A percentile compares a stretch with the other conserved stretches of the same genome.
phyloP scores from a whole-genome alignment of 2,113 vertebrate species.

The Apteryx mantelli region DNA sequence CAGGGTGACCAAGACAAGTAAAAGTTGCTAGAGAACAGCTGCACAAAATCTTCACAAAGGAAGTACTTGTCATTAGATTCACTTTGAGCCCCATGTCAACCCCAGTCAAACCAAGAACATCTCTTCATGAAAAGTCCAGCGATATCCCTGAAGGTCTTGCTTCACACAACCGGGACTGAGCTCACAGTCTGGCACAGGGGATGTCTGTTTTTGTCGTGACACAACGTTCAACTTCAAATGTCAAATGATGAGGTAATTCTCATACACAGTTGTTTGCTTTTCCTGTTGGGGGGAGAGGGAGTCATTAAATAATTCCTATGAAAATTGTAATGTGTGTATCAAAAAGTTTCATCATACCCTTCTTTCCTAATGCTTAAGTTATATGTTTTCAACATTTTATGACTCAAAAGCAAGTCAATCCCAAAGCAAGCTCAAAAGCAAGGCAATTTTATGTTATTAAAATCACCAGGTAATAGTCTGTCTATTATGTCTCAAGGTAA shows the following conservation, averaged over 20 bases:
- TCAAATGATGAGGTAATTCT: conserved; percentile 20
- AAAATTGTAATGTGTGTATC: background rate
- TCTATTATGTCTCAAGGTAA: background rate
- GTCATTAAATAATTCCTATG: background rate
- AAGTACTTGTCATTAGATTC: background rate
- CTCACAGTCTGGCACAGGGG: background rate
- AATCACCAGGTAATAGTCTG: background rate
- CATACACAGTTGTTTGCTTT: background rate
- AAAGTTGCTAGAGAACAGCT: background rate
- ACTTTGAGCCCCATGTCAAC: background rate
- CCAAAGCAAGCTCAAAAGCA: background rate
- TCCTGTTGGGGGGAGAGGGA: background rate
- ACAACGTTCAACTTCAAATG: conserved; percentile 6
- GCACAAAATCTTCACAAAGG: background rate
- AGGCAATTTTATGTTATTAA: background rate
- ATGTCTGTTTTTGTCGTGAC: background rate
- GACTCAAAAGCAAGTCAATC: background rate
- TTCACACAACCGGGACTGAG: background rate
- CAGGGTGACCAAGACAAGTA: accelerated
- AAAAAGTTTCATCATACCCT: background rate
- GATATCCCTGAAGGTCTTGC: background rate
- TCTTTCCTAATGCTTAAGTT: background rate
- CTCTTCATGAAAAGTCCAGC: background rate
- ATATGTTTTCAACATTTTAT: background rate
- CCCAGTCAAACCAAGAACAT: background rate